These are phyloP conservation scores for Apolygus lucorum DNA, from an alignment of 1,140 invertebrate genomes.

Conservation along the genomic window DNA sequence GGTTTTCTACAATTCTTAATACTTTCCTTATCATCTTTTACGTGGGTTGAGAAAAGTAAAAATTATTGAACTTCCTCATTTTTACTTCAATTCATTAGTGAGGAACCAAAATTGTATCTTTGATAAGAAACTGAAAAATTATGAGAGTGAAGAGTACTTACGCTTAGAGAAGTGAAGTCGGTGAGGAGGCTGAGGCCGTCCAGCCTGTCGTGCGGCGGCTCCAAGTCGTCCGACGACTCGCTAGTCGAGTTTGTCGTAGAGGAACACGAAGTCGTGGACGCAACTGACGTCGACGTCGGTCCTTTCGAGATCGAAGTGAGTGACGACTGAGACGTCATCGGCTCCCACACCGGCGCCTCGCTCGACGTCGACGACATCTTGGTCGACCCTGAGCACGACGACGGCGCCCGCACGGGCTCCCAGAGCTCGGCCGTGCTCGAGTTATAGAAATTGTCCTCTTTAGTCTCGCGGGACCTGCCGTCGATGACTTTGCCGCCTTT, in stretches of 20 bases:
- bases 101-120: no score
- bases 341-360: neutral
- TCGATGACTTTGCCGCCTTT: slow-evolving; percentile 59
- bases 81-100: no score
- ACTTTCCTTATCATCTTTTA: no score
- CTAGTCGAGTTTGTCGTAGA: neutral
- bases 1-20: no score
- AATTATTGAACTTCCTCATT: no score
- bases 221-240: neutral
- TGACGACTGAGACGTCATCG: neutral
- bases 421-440: slow-evolving; percentile 59
- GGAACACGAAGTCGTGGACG: neutral
- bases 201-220: neutral
- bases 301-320: neutral
- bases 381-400: neutral
- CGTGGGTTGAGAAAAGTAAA: no score
- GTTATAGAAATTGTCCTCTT: slow-evolving; percentile 61
- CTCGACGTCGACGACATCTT: no score
- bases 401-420: slow-evolving; percentile 39
- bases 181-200: neutral
- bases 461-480: slow-evolving; percentile 60
- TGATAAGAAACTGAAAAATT: no score
- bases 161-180: neutral
- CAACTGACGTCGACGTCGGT: neutral
- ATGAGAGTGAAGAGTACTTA: no score